phyloP scores from a whole-genome alignment of 2,888 invertebrate species.

The Drosophila gaucha region DNA sequence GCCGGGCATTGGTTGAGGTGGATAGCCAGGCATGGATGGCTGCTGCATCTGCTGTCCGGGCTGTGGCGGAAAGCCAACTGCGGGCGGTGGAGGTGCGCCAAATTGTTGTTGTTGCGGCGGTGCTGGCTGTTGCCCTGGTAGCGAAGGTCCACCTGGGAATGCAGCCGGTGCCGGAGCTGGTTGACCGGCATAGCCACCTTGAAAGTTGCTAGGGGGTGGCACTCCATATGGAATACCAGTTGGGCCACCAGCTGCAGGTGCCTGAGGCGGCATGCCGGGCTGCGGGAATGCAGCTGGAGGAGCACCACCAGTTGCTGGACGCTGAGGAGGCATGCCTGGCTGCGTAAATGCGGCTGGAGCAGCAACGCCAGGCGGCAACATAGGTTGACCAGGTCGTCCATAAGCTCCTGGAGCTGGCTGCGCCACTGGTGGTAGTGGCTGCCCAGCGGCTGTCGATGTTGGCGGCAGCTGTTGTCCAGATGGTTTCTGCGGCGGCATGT shows the following conservation, averaged over 20 bases:
- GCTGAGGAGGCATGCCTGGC: constrained; percentile 29
- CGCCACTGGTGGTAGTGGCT: constrained; percentile 15
- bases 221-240: constrained; percentile 47
- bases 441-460: constrained; percentile 26
- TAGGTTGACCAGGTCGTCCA: constrained; percentile 46
- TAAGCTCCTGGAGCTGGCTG: constrained; percentile 18
- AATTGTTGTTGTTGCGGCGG: constrained; percentile 33
- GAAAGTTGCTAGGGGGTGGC: constrained; percentile 49
- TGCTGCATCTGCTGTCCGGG: constrained; percentile 28
- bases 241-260: constrained; percentile 36
- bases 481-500: constrained; percentile 82
- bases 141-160: constrained; percentile 40
- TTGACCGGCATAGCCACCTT: constrained; percentile 35
- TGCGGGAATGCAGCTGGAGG: constrained; percentile 21
- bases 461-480: constrained; percentile 42
- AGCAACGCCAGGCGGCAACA: constrained; percentile 11
- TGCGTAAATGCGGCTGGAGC: background rate
- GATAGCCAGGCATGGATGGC: constrained; percentile 61
- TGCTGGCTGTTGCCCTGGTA: constrained; percentile 45
- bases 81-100: constrained; percentile 34
- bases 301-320: constrained; percentile 1
- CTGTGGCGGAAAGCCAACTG: constrained; percentile 55
- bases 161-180: constrained; percentile 22
- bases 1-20: constrained; percentile 49
- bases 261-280: constrained; percentile 27